phyloP scores from a whole-genome alignment of 1,140 invertebrate genomes.

The Zaprionus camerounensis region DNA sequence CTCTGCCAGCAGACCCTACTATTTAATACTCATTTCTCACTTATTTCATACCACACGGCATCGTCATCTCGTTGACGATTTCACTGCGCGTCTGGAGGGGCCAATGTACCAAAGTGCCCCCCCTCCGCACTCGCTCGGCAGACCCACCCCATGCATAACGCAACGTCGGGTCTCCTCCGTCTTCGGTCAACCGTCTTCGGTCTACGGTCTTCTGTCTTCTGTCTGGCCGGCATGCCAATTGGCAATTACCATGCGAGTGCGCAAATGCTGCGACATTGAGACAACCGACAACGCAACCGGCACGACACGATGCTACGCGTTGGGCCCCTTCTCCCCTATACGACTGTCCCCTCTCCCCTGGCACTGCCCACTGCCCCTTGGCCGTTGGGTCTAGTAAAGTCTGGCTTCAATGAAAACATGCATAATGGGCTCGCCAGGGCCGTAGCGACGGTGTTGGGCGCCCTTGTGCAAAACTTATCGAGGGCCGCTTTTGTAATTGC shows the following conservation, averaged over 20 bases:
- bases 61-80: constrained; percentile 62
- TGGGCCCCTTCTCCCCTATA: neutral
- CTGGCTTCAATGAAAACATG: constrained; percentile 56
- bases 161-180: neutral
- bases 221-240: constrained; percentile 58
- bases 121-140: neutral
- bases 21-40: constrained; percentile 19
- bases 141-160: neutral
- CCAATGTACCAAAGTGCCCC: constrained; percentile 55
- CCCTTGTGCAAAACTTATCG: too few species aligned
- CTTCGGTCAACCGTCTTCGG: neutral
- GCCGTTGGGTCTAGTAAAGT: neutral
- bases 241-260: constrained; percentile 48
- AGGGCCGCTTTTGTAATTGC: too few species aligned
- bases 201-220: constrained; percentile 16
- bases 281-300: neutral
- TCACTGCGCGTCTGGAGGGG: constrained; percentile 55
- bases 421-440: constrained; percentile 53
- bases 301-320: constrained; percentile 8
- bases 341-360: neutral
- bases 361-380: neutral
- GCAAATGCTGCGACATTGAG: constrained; percentile 48
- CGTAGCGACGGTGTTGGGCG: too few species aligned
- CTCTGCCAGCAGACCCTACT: constrained; percentile 47
- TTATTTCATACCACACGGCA: constrained; percentile 56